Base-by-base conservation (phyloP, 2,113 vertebrate genomes). In the Syngnathus scovelli region DNA sequence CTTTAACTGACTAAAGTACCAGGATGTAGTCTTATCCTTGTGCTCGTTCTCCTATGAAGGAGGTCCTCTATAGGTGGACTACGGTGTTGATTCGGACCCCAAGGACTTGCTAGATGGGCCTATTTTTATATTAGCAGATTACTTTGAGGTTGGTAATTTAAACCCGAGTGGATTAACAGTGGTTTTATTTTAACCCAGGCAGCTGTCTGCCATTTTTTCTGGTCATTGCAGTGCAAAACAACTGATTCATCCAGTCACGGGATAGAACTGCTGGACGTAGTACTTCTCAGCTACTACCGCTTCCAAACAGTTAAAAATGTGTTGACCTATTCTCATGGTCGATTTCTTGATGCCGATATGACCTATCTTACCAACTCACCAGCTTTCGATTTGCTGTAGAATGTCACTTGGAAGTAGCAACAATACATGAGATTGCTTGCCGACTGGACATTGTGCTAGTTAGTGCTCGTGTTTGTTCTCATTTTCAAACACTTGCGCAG, bases 1-100 rank as follows among this genome's bases (percentile, higher is more conserved):
- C 78, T 72, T 81, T 78, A 75, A 49, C 18, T 69, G 69, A 78
- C 73, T 72, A 43, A 46, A 54, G 41, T 2, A 23, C 39, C 2
- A 15, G 33, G 48, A 51, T 13, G 19, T 6, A 15, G 39, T 46
- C n/a, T 43, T 13, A 23, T 8, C 18, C 6, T 18, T 51, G 12
- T 63, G 61, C 23, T 23, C 8, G 19, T 23, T 44, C 8, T n/a
- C 11, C 4, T n/a, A 12, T n/a, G 21, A 16, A 13, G 4, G 37
- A 60, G 33, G 6, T 37, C 58, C 7, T 21, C 9, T 7, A 23
- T 54, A 11, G 52, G 21, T 10, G 8, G 23, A 27, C 23, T 56
- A 23, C 5, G 54, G 54, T 33, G 23, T 23, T 4, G 23, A 56
- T 56, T 12, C 23, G 15, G 6, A 56, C 23, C 54, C 23, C 4